Evolutionary conservation across 1,140 invertebrate genomes (phyloP), one percentile per base, ranked within the genome.

Genomic region (Oryzaephilus surinamensis): DNA sequence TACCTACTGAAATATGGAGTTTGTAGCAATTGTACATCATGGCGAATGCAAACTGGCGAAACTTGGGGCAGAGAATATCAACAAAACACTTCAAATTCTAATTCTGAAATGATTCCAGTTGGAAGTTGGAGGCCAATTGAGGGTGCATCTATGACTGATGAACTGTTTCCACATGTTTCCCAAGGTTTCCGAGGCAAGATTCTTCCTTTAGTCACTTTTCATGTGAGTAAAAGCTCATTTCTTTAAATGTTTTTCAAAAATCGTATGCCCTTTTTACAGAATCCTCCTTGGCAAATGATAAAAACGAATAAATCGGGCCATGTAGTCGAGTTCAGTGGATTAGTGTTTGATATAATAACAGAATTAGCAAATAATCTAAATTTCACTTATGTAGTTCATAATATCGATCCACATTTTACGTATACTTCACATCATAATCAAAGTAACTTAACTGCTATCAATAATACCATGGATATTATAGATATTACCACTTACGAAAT

Each of bases 251-350:
- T 14, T 10, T 32, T 20, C 4, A 15, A 17, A 1, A 11, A 31
- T 8, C 20, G 6, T 32, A 2, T 30, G 15, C 16, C 18, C 13
- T 16, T 28, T 36, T 54, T 45, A 32, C 59, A 90, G 86, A 85
- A 82, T 68, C 85, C 85, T 2, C 86, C 86, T 0, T 91, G 85
- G 85, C 81, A 86, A 54, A 78, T 81, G 6, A 57, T 86, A 1
- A 64, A 65, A 24, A 52, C 55, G 4, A 74, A 78, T 38, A 62
- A 67, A 11, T 63, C 65, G 2, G 78, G 76, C 0, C 51, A 65
- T 0, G 61, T 74, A 1, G 56, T 65, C 0, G 64, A 72, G 35
- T 77, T 76, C 47, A 63, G 64, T 4, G 86, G 86, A 14, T 63
- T 90, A 15, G 69, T 85, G 11, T 86, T 90, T 58, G 82, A 92